Evolutionary conservation across 2,113 vertebrate genomes (phyloP), one percentile per base, ranked within the genome.

Genomic region (Grantiella picta): DNA sequence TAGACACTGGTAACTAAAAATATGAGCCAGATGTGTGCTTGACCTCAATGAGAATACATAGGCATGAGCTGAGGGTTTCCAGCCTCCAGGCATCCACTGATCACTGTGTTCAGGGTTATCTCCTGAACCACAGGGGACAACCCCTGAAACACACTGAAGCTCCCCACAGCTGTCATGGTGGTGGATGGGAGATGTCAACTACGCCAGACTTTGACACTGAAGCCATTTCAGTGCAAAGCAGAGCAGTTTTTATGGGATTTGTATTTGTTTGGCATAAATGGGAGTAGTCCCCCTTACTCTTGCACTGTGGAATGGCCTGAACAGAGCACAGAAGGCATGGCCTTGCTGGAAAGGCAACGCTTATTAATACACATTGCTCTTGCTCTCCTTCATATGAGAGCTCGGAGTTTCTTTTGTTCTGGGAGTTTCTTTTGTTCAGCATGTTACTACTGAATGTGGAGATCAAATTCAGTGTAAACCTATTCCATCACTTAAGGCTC

Each of bases 381-480:
- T 4, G 0, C n/a, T 59, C 10, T 19, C 3, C 10, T 57, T 28
- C 36, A 31, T 0, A 0, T 23, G 20, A 38, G 8, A 66, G 7
- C 12, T 75, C 47, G 13, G 25, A 21, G 5, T 70, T 75, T 87
- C 21, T 71, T 85, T 45, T 35, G 14, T 70, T n/a, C n/a, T 38
- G 38, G 13, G 25, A 21, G 4, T 70, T 75, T 87, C 21, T 71
- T 85, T 47, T 35, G 14, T 70, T 10, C 38, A 38, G 38, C 38
- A 38, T 38, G 38, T 38, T 56, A 33, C 24, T 69, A 44, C 53
- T 1, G 0, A 53, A 80, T 9, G 6, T 23, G 7, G 27, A 68
- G 27, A 79, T 35, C 16, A 64, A 42, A 92, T 35, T 61, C 40
- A 52, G 14, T 68, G 29, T 82, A 90, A 88, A 82, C 40, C 57